Percentiles rank a stretch among this genome's conserved stretches.
These are phyloP conservation scores for Diorhabda carinulata DNA, from an alignment of 1,140 invertebrate species.

Conservation along the genomic window DNA sequence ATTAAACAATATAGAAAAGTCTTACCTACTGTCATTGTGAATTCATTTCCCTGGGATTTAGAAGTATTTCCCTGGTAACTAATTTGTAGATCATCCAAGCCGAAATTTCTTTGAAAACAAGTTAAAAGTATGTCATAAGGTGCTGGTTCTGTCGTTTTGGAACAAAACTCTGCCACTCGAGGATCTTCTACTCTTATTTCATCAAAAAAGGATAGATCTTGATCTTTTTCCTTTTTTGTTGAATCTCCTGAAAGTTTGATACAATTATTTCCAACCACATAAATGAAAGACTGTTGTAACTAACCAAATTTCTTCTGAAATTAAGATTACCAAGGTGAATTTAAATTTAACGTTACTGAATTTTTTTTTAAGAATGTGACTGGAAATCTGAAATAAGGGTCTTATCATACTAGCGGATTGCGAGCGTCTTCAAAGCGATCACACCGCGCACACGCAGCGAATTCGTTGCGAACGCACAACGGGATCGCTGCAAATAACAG, in stretches of 20 bases:
- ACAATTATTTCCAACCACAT: no score
- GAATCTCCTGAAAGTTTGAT: slow-evolving; percentile 37
- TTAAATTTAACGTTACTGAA: no score
- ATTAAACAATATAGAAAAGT: background rate
- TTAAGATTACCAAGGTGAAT: no score
- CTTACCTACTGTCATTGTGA: slow-evolving; percentile 84
- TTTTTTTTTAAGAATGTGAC: no score
- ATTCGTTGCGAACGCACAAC: no score
- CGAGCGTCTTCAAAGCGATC: no score
- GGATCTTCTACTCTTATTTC: slow-evolving; percentile 91
- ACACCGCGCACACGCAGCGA: no score
- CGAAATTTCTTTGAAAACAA: slow-evolving; percentile 90
- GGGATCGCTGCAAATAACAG: no score
- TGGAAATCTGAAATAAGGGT: no score
- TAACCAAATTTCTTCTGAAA: no score
- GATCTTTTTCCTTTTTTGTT: slow-evolving; percentile 50
- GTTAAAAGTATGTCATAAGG: slow-evolving; percentile 91
- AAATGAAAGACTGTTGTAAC: no score
- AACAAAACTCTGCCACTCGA: slow-evolving; percentile 87
- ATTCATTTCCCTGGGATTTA: slow-evolving; percentile 86
- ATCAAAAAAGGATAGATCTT: slow-evolving; percentile 83
- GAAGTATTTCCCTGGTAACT: slow-evolving; percentile 76
- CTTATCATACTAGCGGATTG: no score
- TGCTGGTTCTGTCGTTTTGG: slow-evolving; percentile 90
- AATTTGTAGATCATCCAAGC: slow-evolving; percentile 82